Evolutionary conservation across 2,113 vertebrate genomes (phyloP).

Genomic region (Indicator maculatus): DNA sequence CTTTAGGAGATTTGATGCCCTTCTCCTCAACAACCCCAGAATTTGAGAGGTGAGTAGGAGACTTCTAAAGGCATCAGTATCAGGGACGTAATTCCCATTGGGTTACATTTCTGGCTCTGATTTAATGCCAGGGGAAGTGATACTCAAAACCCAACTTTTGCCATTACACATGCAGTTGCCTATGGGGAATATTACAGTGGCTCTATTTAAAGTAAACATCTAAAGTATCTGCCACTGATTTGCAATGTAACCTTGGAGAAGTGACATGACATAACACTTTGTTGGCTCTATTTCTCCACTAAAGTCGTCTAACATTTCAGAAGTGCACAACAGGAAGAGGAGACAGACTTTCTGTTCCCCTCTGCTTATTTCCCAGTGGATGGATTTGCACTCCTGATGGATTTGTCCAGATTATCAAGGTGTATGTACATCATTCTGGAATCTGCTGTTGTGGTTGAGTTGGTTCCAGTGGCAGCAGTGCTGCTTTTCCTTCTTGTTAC

Average conservation of each 20-base stretch:
- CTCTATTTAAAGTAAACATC: slow-evolving; percentile 66
- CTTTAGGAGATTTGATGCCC: slow-evolving; percentile 44
- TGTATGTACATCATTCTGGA: neutral
- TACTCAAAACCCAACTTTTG: slow-evolving; percentile 34
- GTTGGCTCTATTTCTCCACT: neutral
- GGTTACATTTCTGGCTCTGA: slow-evolving; percentile 54
- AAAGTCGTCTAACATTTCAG: neutral
- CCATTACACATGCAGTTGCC: slow-evolving; percentile 60
- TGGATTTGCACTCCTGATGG: neutral
- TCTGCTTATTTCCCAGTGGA: neutral
- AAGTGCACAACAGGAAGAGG: neutral
- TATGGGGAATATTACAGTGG: slow-evolving; percentile 53
- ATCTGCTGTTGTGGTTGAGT: neutral
- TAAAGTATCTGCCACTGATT: slow-evolving; percentile 23
- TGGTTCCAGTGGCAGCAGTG: neutral
- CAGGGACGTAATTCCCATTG: neutral
- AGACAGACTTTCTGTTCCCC: neutral
- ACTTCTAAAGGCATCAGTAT: slow-evolving; percentile 13
- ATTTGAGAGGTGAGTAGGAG: slow-evolving; percentile 63
- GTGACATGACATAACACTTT: slow-evolving; percentile 7
- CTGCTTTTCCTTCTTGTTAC: neutral
- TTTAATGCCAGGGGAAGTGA: slow-evolving; percentile 56
- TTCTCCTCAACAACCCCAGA: slow-evolving; percentile 55
- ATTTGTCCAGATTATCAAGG: neutral
- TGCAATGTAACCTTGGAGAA: slow-evolving; percentile 67